These are phyloP conservation scores for Diarsia mendica DNA, from an alignment of 2,888 invertebrate genomes.

Conservation along the genomic window DNA sequence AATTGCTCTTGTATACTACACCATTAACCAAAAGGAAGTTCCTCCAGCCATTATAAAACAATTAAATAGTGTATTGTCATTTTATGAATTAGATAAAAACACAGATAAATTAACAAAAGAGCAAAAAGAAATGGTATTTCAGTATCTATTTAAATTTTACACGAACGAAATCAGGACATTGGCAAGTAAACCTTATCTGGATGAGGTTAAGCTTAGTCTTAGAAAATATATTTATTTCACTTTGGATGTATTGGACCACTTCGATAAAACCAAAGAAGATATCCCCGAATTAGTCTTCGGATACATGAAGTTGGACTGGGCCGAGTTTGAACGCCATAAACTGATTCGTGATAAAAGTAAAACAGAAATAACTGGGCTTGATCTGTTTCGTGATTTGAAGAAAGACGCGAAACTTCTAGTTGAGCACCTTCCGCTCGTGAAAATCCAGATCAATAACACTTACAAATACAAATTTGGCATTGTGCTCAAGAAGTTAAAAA, in stretches of 20 bases:
- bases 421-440: constrained; percentile 41
- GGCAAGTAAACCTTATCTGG: constrained; percentile 57
- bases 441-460: constrained; percentile 21
- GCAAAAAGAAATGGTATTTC: constrained; percentile 48
- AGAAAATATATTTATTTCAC: constrained; percentile 57
- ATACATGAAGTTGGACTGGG: constrained; percentile 68
- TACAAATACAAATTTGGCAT: constrained; percentile 58
- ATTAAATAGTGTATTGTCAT: constrained; percentile 41
- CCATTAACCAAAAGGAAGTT: constrained; percentile 71
- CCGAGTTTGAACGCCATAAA: constrained; percentile 46
- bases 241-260: constrained; percentile 65
- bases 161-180: constrained; percentile 64
- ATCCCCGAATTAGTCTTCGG: constrained; percentile 71
- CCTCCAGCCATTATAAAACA: constrained; percentile 58
- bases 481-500: constrained; percentile 74
- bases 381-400: constrained; percentile 48
- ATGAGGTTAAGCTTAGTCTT: constrained; percentile 57
- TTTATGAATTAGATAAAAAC: constrained; percentile 41
- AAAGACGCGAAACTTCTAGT: constrained; percentile 44
- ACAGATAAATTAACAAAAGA: constrained; percentile 43
- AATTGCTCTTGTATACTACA: constrained; percentile 71
- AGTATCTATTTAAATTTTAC: constrained; percentile 65
- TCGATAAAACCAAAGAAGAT: constrained; percentile 69
- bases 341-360: constrained; percentile 1
- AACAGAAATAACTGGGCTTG: background rate